Percentiles rank a stretch among this genome's conserved stretches.
Evolutionary conservation across 2,888 invertebrate genomes (phyloP).

Genomic region (Hofmannophila pseudospretella): DNA sequence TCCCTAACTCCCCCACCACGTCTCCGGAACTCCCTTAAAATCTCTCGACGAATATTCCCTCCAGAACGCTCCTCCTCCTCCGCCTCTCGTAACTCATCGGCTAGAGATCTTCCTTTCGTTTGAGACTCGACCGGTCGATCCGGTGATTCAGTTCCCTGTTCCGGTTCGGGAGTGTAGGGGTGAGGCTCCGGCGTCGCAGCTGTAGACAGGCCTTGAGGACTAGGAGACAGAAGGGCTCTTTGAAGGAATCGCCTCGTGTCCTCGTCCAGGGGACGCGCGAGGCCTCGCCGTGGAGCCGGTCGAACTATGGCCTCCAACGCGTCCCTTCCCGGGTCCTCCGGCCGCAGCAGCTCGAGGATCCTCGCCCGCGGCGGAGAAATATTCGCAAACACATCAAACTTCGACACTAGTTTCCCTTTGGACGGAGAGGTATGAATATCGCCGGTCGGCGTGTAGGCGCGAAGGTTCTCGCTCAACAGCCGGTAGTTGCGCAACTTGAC

Average conservation of each 20-base stretch:
- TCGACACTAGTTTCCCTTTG: constrained; percentile 56
- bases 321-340: constrained; percentile 59
- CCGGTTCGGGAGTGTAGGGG: constrained; percentile 13
- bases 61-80: constrained; percentile 47
- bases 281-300: constrained; percentile 56
- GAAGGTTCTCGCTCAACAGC: constrained; percentile 49
- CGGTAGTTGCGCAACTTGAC: constrained; percentile 58
- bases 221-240: constrained; percentile 52
- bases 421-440: constrained; percentile 52
- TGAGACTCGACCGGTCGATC: neutral
- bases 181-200: constrained; percentile 36
- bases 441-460: constrained; percentile 58
- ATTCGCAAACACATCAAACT: constrained; percentile 49
- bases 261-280: constrained; percentile 56
- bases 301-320: constrained; percentile 64
- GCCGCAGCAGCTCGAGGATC: constrained; percentile 59
- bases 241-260: constrained; percentile 64
- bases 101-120: constrained; percentile 42
- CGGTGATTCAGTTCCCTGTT: neutral
- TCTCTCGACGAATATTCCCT: constrained; percentile 30
- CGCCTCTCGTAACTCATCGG: constrained; percentile 63
- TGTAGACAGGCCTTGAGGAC: constrained; percentile 35
- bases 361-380: constrained; percentile 56
- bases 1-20: constrained; percentile 41
- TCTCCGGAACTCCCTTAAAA: constrained; percentile 38